Conservation (phyloP, 2,888 invertebrate genomes). For the Oasisia sp. region DNA sequence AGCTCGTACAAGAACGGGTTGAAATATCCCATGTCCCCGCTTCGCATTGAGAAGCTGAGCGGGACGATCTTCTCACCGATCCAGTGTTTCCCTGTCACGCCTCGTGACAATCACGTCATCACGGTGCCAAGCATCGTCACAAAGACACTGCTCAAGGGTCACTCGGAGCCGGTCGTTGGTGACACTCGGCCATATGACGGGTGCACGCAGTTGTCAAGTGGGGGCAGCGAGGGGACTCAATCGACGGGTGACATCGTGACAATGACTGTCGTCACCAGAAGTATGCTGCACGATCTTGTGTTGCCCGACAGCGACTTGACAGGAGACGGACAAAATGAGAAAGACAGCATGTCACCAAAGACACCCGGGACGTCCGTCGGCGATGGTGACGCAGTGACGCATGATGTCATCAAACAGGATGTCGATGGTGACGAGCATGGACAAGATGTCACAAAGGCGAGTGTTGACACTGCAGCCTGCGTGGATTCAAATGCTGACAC, state of each 20-base stretch:
- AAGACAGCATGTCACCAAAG: background rate
- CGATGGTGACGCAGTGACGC: background rate
- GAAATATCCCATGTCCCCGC: background rate
- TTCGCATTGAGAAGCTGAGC: background rate
- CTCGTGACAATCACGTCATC: constrained; percentile 1
- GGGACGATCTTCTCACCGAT: constrained; percentile 29
- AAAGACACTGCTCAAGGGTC: background rate
- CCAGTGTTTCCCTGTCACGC: constrained; percentile 27
- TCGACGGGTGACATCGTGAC: background rate
- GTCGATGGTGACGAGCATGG: background rate
- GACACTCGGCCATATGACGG: background rate
- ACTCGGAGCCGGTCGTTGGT: background rate
- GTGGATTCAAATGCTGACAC: background rate
- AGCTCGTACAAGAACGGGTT: background rate
- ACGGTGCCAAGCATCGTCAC: constrained; percentile 13
- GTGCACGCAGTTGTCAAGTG: background rate
- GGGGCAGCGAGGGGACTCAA: background rate
- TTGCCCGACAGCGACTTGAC: background rate
- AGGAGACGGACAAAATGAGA: background rate
- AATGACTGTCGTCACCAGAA: background rate
- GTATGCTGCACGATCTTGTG: background rate
- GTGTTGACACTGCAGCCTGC: background rate
- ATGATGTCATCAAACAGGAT: background rate
- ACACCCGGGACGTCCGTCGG: background rate
- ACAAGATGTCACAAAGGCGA: background rate